A percentile compares a stretch with the other conserved stretches of the same genome.
Evolutionary conservation across 2,888 invertebrate genomes (phyloP).

Genomic region (Eristalinus aeneus): DNA sequence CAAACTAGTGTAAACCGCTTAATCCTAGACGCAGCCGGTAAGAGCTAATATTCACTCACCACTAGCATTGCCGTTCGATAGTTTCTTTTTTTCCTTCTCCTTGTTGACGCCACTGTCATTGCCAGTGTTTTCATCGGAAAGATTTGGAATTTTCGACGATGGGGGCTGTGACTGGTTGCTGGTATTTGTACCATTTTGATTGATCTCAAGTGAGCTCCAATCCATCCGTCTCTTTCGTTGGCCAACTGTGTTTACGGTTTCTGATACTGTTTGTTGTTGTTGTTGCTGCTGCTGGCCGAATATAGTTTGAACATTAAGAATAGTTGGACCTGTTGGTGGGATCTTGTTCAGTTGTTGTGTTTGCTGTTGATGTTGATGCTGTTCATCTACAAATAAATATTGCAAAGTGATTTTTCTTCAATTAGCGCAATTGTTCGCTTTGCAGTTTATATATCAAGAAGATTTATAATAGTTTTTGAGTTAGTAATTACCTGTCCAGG

Average conservation of each 20-base stretch:
- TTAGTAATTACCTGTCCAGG: conserved; percentile 79
- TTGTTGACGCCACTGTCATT: conserved; percentile 72
- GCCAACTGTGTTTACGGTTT: conserved; percentile 73
- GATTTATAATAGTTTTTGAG: conserved; percentile 31
- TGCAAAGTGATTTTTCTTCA: background rate
- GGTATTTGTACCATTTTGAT: conserved; percentile 76
- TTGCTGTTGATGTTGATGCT: conserved; percentile 54
- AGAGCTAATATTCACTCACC: conserved; percentile 73
- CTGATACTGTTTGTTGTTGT: conserved; percentile 52
- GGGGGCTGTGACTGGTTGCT: conserved; percentile 46
- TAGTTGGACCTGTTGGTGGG: conserved; percentile 77
- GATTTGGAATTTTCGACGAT: conserved; percentile 59
- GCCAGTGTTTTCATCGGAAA: conserved; percentile 33
- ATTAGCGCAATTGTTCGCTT: background rate
- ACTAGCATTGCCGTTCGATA: conserved; percentile 66
- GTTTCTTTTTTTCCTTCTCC: conserved; percentile 79
- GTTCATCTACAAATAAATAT: conserved; percentile 43
- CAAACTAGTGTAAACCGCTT: conserved; percentile 31
- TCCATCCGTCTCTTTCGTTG: conserved; percentile 81
- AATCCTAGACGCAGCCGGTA: conserved; percentile 8
- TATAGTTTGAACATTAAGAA: conserved; percentile 80
- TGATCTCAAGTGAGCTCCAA: conserved; percentile 80
- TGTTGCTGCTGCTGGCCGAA: conserved; percentile 71
- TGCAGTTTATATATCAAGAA: background rate
- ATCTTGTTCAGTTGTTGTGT: conserved; percentile 46